Percentiles rank a stretch among this genome's conserved stretches.
Conservation (phyloP, 2,888 invertebrate genomes). For the Hermaeophaga mercurialis region DNA sequence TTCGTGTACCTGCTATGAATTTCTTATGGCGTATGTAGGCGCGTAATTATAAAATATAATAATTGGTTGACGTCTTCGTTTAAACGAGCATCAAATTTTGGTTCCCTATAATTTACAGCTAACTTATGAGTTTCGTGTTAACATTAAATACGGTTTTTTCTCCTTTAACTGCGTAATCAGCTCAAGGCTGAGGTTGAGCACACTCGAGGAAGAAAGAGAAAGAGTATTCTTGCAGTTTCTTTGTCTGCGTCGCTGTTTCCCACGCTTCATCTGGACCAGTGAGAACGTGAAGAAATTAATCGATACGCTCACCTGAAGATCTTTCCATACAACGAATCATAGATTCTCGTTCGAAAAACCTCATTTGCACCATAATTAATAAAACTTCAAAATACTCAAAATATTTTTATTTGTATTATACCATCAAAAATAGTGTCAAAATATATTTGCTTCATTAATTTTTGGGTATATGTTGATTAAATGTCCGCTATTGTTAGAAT, state of each 20-base stretch:
- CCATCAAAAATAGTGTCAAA: no score
- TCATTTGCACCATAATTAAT: conserved; percentile 13
- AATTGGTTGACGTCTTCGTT: neutral
- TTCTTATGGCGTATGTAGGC: no score
- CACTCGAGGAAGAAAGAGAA: conserved; percentile 18
- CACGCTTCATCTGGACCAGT: conserved; percentile 35
- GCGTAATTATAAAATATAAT: no score
- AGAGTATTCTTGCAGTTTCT: conserved; percentile 38
- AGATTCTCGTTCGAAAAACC: conserved; percentile 1
- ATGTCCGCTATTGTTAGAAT: no score
- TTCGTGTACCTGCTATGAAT: no score
- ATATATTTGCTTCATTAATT: no score
- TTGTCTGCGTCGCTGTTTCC: conserved; percentile 35
- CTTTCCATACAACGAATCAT: conserved; percentile 9
- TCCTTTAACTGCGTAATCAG: conserved; percentile 13
- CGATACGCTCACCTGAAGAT: conserved; percentile 25
- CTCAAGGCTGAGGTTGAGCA: conserved; percentile 1
- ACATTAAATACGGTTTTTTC: neutral
- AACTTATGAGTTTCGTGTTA: neutral
- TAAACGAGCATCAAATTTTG: neutral
- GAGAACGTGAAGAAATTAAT: conserved; percentile 29
- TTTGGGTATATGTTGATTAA: no score
- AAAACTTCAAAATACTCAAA: neutral
- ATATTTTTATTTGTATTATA: neutral
- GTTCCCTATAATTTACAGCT: neutral